These are phyloP conservation scores for Eristalinus sepulchralis DNA, from an alignment of 2,888 invertebrate genomes.

Conservation along the genomic window DNA sequence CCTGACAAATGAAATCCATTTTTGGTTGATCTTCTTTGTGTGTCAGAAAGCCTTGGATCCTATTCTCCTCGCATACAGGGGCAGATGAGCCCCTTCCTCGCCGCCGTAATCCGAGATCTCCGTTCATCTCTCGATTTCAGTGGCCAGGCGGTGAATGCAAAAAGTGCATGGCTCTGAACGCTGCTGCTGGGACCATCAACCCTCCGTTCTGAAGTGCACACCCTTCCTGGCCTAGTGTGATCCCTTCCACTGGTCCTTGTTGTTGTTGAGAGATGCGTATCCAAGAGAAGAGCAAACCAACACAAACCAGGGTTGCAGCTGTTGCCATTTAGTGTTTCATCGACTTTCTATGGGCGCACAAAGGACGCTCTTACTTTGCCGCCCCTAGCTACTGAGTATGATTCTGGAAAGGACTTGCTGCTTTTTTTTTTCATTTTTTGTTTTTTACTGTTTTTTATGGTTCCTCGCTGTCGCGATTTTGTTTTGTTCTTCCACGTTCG, in stretches of 20 bases:
- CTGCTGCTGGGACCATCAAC: conserved; percentile 10
- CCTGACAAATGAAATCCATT: conserved; percentile 53
- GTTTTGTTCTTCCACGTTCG: conserved; percentile 7
- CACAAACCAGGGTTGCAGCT: conserved; percentile 49
- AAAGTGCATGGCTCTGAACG: conserved; percentile 59
- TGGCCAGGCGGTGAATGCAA: conserved; percentile 27
- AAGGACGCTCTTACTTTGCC: conserved; percentile 9
- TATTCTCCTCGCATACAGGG: not conserved
- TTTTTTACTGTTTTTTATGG: conserved; percentile 1
- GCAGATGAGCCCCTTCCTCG: not conserved
- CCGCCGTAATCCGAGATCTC: conserved; percentile 56
- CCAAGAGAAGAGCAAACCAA: conserved; percentile 42
- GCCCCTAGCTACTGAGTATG: not conserved
- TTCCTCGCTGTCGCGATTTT: conserved; percentile 26
- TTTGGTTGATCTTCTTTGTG: conserved; percentile 55
- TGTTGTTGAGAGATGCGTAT: conserved; percentile 58
- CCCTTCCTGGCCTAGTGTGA: not conserved
- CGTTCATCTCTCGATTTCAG: conserved; percentile 54
- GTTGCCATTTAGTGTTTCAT: conserved; percentile 32
- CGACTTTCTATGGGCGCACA: conserved; percentile 27
- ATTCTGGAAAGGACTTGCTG: conserved; percentile 12
- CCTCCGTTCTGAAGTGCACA: not conserved
- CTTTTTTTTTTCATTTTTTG: too few species aligned
- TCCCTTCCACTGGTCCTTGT: conserved; percentile 21
- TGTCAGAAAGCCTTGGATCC: conserved; percentile 25